These are phyloP conservation scores for Eucera pruinosa DNA, from an alignment of 2,888 invertebrate genomes.

Conservation along the genomic window DNA sequence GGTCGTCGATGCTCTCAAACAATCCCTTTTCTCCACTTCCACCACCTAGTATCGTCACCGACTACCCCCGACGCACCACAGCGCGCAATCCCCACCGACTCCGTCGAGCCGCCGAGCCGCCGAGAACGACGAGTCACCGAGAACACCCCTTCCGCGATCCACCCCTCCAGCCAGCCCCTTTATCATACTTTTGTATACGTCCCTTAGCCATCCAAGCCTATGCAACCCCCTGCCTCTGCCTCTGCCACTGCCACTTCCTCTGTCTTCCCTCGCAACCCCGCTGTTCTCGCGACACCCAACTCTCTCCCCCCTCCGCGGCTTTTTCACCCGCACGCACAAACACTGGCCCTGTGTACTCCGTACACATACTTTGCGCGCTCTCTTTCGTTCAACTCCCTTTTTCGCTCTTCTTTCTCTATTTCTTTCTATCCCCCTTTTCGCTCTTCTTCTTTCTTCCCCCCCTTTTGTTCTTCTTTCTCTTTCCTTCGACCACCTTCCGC, in stretches of 20 bases:
- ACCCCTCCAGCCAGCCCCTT: constrained; percentile 82
- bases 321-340: constrained; percentile 36
- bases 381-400: neutral
- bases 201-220: constrained; percentile 66
- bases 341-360: constrained; percentile 24
- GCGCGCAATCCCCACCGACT: constrained; percentile 82
- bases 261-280: constrained; percentile 37
- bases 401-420: no score
- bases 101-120: constrained; percentile 84
- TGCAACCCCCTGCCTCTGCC: constrained; percentile 58
- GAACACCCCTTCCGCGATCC: constrained; percentile 82
- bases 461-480: constrained; percentile 7
- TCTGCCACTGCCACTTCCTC: constrained; percentile 45
- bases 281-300: constrained; percentile 52
- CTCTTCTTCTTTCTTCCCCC: constrained; percentile 8
- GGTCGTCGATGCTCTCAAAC: constrained; percentile 74
- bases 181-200: constrained; percentile 70
- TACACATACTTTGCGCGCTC: neutral
- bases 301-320: constrained; percentile 30
- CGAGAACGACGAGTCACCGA: constrained; percentile 84
- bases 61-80: constrained; percentile 59
- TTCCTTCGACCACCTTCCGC: no score
- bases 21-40: constrained; percentile 78
- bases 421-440: neutral
- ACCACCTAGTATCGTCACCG: constrained; percentile 81